These are phyloP conservation scores for Patiria pectinifera DNA, from an alignment of 53 echinoderm and acorn worm species.

Conservation along the genomic window DNA sequence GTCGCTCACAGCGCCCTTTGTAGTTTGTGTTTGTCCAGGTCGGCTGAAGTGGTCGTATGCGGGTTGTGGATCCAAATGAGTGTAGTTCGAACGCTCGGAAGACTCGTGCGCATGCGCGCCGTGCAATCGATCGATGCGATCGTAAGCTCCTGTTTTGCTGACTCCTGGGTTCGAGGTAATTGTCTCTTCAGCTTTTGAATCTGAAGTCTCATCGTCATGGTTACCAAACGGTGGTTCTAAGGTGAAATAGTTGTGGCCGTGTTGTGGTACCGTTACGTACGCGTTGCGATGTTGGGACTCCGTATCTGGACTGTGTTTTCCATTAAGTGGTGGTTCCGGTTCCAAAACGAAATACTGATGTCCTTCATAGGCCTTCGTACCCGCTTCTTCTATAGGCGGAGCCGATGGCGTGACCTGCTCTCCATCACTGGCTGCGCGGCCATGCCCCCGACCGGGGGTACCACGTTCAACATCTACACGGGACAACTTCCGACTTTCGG, in stretches of 20 bases:
- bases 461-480: background rate
- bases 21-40: background rate
- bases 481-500: background rate
- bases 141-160: background rate
- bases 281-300: background rate
- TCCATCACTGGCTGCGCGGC: background rate
- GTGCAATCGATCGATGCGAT: background rate
- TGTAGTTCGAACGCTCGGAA: background rate
- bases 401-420: background rate
- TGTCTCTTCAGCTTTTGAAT: background rate
- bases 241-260: background rate
- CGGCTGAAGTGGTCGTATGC: slow-evolving; percentile 4
- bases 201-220: background rate
- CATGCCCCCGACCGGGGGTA: background rate
- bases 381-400: background rate
- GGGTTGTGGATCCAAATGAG: background rate
- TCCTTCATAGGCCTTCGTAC: background rate
- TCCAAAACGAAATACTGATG: slow-evolving; percentile 2
- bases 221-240: background rate
- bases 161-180: background rate
- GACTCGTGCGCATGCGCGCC: background rate
- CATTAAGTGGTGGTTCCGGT: background rate
- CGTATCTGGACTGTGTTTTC: background rate
- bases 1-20: background rate
- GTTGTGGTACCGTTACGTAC: background rate